Percentiles rank a stretch among this genome's conserved stretches.
These are phyloP conservation scores for Platyrinchus mystaceus DNA, from an alignment of 2,797 vertebrate species.

Conservation along the genomic window DNA sequence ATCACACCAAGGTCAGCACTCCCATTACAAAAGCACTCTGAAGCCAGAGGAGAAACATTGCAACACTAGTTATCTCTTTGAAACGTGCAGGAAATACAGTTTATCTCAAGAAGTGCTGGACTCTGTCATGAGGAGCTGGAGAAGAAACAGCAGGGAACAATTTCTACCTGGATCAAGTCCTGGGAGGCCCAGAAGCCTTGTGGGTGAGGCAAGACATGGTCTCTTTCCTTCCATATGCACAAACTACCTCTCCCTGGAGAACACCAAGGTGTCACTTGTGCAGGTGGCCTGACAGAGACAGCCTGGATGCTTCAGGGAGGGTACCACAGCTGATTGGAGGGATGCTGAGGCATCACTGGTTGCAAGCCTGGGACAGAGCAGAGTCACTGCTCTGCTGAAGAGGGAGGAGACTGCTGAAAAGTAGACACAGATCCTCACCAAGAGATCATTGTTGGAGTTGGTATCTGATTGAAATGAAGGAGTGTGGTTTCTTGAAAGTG, in stretches of 20 bases:
- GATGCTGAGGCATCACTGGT: background rate
- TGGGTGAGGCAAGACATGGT: background rate
- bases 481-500: background rate
- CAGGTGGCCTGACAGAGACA: background rate
- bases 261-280: background rate
- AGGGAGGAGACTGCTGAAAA: background rate
- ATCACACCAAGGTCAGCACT: background rate
- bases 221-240: accelerated
- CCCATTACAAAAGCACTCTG: background rate
- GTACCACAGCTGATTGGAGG: accelerated
- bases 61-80: background rate
- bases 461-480: background rate
- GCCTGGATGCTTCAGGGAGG: background rate
- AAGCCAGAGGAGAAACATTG: background rate
- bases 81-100: accelerated
- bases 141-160: background rate
- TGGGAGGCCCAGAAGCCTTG: background rate
- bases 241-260: background rate
- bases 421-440: background rate
- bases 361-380: background rate
- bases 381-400: background rate
- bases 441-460: background rate
- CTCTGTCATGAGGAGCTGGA: accelerated
- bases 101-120: background rate
- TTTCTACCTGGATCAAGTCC: background rate